Conservation (phyloP, 2,797 vertebrate genomes). For the Balearica regulorum region DNA sequence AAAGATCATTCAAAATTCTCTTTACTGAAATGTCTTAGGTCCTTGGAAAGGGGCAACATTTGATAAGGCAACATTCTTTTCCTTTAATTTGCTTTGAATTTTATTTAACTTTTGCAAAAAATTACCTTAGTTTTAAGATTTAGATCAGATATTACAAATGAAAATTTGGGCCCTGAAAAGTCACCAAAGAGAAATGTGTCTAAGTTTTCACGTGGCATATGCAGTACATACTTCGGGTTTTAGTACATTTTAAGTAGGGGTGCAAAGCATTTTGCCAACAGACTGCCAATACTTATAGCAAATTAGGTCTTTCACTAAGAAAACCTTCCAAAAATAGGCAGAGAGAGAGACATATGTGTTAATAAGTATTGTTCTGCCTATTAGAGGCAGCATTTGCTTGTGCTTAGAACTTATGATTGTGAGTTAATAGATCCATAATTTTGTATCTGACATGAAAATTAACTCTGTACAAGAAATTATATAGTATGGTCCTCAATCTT, state of each 20-base stretch:
- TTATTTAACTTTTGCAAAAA: not conserved
- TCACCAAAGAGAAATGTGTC: not conserved
- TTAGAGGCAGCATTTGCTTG: not conserved
- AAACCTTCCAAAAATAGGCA: not conserved
- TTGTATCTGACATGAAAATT: not conserved
- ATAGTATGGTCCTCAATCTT: not conserved
- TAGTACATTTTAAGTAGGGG: not conserved
- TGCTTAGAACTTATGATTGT: not conserved
- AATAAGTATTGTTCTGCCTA: not conserved
- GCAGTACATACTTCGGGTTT: not conserved
- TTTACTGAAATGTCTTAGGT: not conserved
- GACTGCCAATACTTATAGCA: not conserved
- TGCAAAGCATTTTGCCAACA: not conserved
- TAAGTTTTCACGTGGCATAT: not conserved
- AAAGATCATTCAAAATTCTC: not conserved
- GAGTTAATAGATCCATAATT: not conserved
- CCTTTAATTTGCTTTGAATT: not conserved
- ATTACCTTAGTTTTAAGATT: not conserved
- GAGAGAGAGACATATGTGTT: not conserved
- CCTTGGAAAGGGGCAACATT: not conserved
- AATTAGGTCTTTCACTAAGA: not conserved
- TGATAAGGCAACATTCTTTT: not conserved
- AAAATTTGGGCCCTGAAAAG: not conserved
- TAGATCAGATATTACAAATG: not conserved
- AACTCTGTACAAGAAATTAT: not conserved